A percentile compares a stretch with the other conserved stretches of the same genome.
phyloP scores from a whole-genome alignment of 2,113 vertebrate species.

The Haemorhous mexicanus region DNA sequence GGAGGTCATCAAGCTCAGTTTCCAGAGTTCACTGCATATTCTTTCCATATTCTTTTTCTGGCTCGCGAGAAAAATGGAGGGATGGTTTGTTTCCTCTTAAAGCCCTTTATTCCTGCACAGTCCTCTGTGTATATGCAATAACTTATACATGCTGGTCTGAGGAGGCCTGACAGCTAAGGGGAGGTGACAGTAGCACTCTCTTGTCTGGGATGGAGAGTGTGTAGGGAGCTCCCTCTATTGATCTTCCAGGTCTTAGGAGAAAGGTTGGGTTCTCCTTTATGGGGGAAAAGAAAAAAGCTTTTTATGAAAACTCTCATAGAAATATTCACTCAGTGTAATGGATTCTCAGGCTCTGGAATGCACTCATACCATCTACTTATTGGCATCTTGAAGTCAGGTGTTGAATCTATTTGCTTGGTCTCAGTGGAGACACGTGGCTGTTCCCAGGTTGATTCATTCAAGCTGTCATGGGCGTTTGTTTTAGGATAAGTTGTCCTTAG shows the following conservation, averaged over 20 bases:
- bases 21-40: neutral
- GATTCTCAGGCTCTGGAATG: neutral
- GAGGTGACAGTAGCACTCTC: neutral
- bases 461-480: neutral
- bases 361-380: neutral
- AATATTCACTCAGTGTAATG: neutral
- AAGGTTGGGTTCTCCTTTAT: neutral
- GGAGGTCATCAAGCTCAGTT: neutral
- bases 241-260: neutral
- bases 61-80: neutral
- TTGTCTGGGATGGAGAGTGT: neutral
- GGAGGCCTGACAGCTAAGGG: neutral
- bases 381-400: neutral
- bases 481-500: neutral
- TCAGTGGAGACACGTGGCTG: neutral
- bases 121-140: neutral
- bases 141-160: neutral
- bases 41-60: neutral
- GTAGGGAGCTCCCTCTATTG: slow-evolving; percentile 14
- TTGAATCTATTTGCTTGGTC: neutral
- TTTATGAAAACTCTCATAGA: neutral
- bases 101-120: neutral
- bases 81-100: neutral
- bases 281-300: neutral
- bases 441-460: neutral